These are phyloP conservation scores for Aspidiotus destructor DNA, from an alignment of 2,888 invertebrate species.

Conservation along the genomic window DNA sequence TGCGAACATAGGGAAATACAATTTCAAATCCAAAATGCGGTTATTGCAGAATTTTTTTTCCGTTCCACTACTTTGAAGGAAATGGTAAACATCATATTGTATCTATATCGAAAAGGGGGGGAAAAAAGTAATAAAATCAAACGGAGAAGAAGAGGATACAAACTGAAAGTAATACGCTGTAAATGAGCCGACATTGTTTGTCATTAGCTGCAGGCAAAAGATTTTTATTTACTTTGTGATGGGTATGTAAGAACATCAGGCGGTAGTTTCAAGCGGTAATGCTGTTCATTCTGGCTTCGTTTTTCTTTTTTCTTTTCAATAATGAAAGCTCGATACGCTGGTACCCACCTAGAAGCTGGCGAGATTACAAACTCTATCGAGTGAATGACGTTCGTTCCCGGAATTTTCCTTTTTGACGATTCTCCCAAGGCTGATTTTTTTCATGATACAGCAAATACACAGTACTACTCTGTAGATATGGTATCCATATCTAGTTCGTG, in stretches of 20 bases:
- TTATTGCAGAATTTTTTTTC: neutral
- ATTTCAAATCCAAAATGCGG: neutral
- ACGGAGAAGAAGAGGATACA: neutral
- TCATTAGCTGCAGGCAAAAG: constrained; percentile 2
- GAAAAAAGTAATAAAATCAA: neutral
- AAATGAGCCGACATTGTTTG: constrained; percentile 1
- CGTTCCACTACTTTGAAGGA: no score
- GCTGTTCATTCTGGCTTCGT: neutral
- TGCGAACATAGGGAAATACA: neutral
- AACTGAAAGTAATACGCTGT: constrained; percentile 2
- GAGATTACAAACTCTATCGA: constrained; percentile 2
- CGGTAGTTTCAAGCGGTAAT: no score
- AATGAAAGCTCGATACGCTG: neutral
- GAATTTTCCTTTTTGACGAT: constrained; percentile 21
- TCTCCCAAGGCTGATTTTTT: constrained; percentile 26
- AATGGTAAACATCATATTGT: no score
- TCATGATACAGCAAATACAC: constrained; percentile 29
- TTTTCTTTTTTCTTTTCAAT: neutral
- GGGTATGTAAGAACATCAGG: neutral
- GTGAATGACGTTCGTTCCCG: constrained; percentile 11
- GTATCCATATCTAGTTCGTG: neutral
- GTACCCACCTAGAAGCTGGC: neutral
- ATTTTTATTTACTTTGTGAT: constrained; percentile 2
- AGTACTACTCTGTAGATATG: constrained; percentile 12
- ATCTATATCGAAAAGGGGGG: neutral